phyloP scores from a whole-genome alignment of 1,140 invertebrate species.

The Hyposmocoma kahamanoa region DNA sequence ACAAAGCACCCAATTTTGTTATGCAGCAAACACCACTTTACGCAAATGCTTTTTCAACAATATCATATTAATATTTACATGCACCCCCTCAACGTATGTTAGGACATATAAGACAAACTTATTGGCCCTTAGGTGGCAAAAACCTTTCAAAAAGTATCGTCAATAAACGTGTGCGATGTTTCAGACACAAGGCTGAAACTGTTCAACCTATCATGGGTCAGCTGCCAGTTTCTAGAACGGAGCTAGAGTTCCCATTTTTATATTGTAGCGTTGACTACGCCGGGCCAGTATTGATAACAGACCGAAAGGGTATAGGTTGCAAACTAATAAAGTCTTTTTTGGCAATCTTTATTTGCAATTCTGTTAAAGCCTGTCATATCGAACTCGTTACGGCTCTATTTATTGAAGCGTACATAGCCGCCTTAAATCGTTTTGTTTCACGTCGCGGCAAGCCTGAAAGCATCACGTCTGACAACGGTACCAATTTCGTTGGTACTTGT shows the following conservation, averaged over 20 bases:
- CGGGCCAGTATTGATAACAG: constrained; percentile 18
- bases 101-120: constrained; percentile 14
- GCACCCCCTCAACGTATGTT: constrained; percentile 18
- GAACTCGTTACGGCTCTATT: constrained; percentile 30
- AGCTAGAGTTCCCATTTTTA: constrained; percentile 17
- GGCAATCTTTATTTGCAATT: constrained; percentile 26
- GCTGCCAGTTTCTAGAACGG: constrained; percentile 11
- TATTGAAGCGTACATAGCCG: constrained; percentile 23
- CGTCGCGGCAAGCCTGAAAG: constrained; percentile 21
- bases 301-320: constrained; percentile 20
- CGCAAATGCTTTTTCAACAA: constrained; percentile 18
- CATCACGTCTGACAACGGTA: constrained; percentile 23
- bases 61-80: constrained; percentile 18
- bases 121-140: constrained; percentile 20
- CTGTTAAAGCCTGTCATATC: constrained; percentile 31
- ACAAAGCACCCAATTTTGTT: constrained; percentile 17
- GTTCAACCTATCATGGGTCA: constrained; percentile 21
- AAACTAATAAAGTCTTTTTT: constrained; percentile 22
- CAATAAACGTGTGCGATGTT: constrained; percentile 16
- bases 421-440: constrained; percentile 20
- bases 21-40: constrained; percentile 17
- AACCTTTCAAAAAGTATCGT: constrained; percentile 15
- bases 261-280: constrained; percentile 18
- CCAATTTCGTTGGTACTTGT: constrained; percentile 16
- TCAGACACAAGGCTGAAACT: constrained; percentile 10